These are phyloP conservation scores for Notamacropus eugenii DNA, from an alignment of 2,797 vertebrate genomes.

Conservation along the genomic window DNA sequence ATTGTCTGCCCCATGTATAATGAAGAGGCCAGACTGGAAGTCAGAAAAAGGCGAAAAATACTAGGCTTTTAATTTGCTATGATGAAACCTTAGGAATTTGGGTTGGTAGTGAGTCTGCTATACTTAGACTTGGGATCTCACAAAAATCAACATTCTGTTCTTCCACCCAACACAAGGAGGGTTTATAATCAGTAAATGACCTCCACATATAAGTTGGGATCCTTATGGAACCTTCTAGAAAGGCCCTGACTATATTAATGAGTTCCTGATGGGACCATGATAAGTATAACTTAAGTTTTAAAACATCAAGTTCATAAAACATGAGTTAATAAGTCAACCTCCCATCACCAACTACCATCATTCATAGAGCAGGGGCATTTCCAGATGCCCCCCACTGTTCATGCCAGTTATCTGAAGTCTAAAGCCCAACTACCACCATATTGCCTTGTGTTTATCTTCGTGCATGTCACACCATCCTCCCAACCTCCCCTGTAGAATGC, in stretches of 20 bases:
- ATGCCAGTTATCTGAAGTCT: background rate
- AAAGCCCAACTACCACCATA: background rate
- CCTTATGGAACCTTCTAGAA: background rate
- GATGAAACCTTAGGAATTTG: fast-evolving
- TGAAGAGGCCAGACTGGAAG: background rate
- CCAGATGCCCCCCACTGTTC: background rate
- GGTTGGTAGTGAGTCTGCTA: too few relatives aligned
- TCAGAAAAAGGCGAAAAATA: background rate
- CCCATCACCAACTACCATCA: background rate
- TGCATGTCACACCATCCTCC: background rate
- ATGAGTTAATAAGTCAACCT: background rate
- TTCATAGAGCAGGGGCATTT: slow-evolving; percentile 23
- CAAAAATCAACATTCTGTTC: background rate
- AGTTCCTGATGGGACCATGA: background rate
- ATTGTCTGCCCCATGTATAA: background rate
- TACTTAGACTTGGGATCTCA: background rate
- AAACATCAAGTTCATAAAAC: background rate
- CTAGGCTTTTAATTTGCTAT: too few relatives aligned
- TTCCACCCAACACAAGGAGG: background rate
- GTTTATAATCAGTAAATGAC: background rate
- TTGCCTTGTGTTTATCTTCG: background rate
- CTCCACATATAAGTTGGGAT: slow-evolving; percentile 10
- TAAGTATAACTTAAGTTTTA: background rate
- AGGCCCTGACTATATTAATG: background rate
- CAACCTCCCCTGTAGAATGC: background rate